Evolutionary conservation across 2,113 vertebrate genomes (phyloP).

Genomic region (Ornithorhynchus anatinus): DNA sequence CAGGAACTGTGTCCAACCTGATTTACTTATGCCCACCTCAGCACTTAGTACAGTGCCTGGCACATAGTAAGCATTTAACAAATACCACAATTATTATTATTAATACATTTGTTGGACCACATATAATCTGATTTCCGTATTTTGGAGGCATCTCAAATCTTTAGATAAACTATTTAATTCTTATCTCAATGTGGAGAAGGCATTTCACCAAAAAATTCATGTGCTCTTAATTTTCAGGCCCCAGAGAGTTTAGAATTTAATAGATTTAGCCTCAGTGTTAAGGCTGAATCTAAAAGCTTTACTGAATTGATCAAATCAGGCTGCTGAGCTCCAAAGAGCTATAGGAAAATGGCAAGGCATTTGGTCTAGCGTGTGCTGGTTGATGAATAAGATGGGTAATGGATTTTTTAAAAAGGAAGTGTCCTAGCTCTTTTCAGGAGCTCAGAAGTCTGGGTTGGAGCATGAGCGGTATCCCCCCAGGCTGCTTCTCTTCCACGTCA

Average conservation of each 20-base stretch:
- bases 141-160: not conserved
- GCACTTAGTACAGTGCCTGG: too few relatives aligned
- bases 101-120: too few relatives aligned
- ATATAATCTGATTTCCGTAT: not conserved
- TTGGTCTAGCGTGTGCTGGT: not conserved
- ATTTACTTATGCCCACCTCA: too few relatives aligned
- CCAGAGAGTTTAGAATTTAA: not conserved
- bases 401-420: not conserved
- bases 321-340: not conserved
- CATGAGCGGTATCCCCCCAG: too few relatives aligned
- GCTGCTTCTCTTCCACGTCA: too few relatives aligned
- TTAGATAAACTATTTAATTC: not conserved
- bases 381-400: not conserved
- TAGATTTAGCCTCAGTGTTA: not conserved
- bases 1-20: too few relatives aligned
- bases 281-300: not conserved
- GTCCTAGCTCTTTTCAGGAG: not conserved
- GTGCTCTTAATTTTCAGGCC: not conserved
- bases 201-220: not conserved
- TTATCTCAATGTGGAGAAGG: not conserved
- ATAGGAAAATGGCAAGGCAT: not conserved
- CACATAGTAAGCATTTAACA: too few relatives aligned
- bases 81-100: too few relatives aligned
- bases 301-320: not conserved
- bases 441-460: too few relatives aligned